Percentiles rank a stretch among this genome's conserved stretches.
Conservation (phyloP, 2,888 invertebrate genomes). For the Tanypteryx hageni region DNA sequence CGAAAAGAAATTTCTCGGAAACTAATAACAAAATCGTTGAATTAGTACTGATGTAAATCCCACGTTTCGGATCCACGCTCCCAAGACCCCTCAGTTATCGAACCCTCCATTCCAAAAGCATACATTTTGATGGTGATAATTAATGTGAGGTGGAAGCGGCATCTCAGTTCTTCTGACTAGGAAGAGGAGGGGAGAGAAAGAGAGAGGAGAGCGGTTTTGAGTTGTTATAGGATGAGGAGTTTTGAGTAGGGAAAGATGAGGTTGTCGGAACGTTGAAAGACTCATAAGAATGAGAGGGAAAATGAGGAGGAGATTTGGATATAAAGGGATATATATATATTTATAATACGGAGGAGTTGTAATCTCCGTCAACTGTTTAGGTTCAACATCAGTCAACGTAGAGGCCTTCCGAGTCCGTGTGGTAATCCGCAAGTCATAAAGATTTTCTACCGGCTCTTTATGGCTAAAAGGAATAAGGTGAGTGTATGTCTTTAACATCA, state of each 20-base stretch:
- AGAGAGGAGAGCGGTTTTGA: background rate
- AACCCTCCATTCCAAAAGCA: background rate
- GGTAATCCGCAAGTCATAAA: background rate
- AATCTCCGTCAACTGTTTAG: background rate
- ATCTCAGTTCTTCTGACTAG: background rate
- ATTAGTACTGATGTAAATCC: no score
- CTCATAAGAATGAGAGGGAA: background rate
- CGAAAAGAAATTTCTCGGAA: no score
- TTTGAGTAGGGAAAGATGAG: background rate
- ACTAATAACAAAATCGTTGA: no score
- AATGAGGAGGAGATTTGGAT: background rate
- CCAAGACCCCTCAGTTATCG: background rate
- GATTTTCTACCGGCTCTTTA: background rate
- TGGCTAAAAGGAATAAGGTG: background rate
- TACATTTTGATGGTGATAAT: background rate
- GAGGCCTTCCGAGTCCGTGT: background rate
- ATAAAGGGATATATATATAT: no score
- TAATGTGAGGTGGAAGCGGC: background rate
- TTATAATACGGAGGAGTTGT: background rate
- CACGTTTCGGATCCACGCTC: no score
- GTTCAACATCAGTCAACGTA: slow-evolving; percentile 13
- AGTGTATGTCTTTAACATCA: no score
- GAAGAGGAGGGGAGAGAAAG: background rate
- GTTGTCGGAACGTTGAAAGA: slow-evolving; percentile 32
- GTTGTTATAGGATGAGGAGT: background rate